Conservation (phyloP, 2,113 vertebrate genomes). For the Channa argus region DNA sequence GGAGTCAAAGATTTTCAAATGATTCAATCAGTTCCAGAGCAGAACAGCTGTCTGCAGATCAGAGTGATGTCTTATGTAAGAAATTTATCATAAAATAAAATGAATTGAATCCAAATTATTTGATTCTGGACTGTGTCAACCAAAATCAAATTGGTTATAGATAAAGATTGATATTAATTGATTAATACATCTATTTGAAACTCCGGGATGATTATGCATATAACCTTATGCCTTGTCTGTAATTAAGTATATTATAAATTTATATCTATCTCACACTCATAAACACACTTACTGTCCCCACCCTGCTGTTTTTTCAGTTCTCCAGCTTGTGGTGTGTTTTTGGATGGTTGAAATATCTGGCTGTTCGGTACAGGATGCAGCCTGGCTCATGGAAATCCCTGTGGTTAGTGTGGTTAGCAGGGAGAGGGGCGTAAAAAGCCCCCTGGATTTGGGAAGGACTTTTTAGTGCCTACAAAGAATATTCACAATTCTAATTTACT, state of each 20-base stretch:
- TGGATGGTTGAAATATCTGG: constrained; percentile 80
- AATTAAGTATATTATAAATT: constrained; percentile 27
- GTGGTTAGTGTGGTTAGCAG: constrained; percentile 80
- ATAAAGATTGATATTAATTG: background rate
- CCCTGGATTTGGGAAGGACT: constrained; percentile 72
- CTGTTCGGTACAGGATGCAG: constrained; percentile 78
- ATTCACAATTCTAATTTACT: constrained; percentile 73
- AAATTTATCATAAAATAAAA: too few species aligned
- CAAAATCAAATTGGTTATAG: too few species aligned
- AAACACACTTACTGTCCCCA: constrained; percentile 52
- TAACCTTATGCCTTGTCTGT: constrained; percentile 24
- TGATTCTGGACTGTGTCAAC: too few species aligned
- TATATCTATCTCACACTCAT: constrained; percentile 22
- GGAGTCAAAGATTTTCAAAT: too few species aligned
- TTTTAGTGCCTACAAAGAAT: constrained; percentile 78
- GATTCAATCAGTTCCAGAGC: too few species aligned
- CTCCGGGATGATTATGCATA: background rate
- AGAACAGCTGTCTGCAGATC: too few species aligned
- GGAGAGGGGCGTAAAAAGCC: constrained; percentile 70
- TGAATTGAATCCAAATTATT: too few species aligned
- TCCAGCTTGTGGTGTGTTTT: constrained; percentile 65
- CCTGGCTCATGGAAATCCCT: constrained; percentile 79
- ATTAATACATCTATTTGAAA: constrained; percentile 34
- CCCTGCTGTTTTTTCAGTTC: constrained; percentile 66
- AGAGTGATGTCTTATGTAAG: too few species aligned